Percentiles rank a stretch among this genome's conserved stretches.
Conservation (phyloP, 1,140 invertebrate species). For the Drosophila rufa region DNA sequence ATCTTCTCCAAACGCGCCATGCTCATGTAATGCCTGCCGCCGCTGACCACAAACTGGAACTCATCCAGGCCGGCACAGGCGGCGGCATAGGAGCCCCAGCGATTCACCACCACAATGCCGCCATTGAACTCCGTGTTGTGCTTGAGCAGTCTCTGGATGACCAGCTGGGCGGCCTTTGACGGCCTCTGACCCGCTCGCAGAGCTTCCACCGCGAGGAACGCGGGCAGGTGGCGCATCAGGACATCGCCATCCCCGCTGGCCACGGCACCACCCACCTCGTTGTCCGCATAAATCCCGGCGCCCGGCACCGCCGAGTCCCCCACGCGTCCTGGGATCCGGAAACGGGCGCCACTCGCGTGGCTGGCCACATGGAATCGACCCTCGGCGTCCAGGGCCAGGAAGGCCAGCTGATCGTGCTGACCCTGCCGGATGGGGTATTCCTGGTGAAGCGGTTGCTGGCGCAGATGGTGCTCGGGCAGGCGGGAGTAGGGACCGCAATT, state of each 20-base stretch:
- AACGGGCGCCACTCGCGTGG: constrained; percentile 26
- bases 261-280: constrained; percentile 35
- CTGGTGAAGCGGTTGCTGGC: constrained; percentile 2
- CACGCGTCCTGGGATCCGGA: constrained; percentile 28
- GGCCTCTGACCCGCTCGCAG: constrained; percentile 3
- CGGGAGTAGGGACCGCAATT: constrained; percentile 15
- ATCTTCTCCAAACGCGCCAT: constrained; percentile 22
- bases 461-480: not conserved
- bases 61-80: constrained; percentile 41
- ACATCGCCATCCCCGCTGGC: constrained; percentile 42
- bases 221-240: constrained; percentile 39
- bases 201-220: constrained; percentile 37
- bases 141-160: constrained; percentile 28
- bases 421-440: constrained; percentile 36
- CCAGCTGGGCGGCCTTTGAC: constrained; percentile 6
- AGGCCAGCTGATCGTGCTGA: constrained; percentile 40
- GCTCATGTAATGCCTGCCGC: not conserved
- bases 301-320: constrained; percentile 46
- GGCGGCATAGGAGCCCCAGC: constrained; percentile 20
- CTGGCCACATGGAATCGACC: constrained; percentile 38
- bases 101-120: constrained; percentile 36
- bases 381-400: constrained; percentile 23
- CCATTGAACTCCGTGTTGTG: constrained; percentile 46
- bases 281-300: constrained; percentile 47
- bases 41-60: constrained; percentile 48